phyloP scores from a whole-genome alignment of 1,140 invertebrate genomes.

The Mamestra configurata region DNA sequence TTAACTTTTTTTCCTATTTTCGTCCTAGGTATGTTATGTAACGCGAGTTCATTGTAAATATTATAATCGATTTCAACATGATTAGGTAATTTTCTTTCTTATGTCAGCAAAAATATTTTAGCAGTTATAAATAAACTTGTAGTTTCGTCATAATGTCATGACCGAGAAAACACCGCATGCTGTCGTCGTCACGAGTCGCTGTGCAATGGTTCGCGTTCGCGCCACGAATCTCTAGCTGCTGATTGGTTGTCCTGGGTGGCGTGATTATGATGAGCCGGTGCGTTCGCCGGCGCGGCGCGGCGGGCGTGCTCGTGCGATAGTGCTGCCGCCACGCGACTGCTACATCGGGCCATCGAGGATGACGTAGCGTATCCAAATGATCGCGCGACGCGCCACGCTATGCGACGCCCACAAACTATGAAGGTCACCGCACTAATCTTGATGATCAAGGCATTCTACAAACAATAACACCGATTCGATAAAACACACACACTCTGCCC shows the following conservation, averaged over 20 bases:
- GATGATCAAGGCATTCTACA: slow-evolving; percentile 44
- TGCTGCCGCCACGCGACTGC: slow-evolving; percentile 67
- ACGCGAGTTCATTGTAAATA: not conserved
- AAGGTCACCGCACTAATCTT: slow-evolving; percentile 62
- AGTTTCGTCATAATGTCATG: slow-evolving; percentile 59
- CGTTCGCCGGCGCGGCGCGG: slow-evolving; percentile 18
- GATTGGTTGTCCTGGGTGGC: slow-evolving; percentile 73
- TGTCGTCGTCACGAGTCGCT: slow-evolving; percentile 55
- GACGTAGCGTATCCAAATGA: slow-evolving; percentile 57
- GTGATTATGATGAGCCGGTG: slow-evolving; percentile 61
- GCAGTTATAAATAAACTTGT: slow-evolving; percentile 25
- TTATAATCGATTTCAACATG: not conserved
- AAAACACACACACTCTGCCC: not conserved
- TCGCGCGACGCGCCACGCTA: slow-evolving; percentile 38
- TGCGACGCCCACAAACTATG: slow-evolving; percentile 54
- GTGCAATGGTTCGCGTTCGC: slow-evolving; percentile 62
- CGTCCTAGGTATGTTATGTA: not conserved
- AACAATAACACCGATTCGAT: slow-evolving; percentile 35
- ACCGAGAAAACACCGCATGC: slow-evolving; percentile 51
- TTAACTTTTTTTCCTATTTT: slow-evolving; percentile 12
- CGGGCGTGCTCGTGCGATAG: slow-evolving; percentile 49
- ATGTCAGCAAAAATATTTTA: slow-evolving; percentile 39
- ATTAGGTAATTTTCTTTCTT: slow-evolving; percentile 19
- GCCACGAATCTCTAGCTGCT: slow-evolving; percentile 54
- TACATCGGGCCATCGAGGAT: slow-evolving; percentile 42